Evolutionary conservation across 2,113 vertebrate genomes (phyloP).

Genomic region (Columbina picui): DNA sequence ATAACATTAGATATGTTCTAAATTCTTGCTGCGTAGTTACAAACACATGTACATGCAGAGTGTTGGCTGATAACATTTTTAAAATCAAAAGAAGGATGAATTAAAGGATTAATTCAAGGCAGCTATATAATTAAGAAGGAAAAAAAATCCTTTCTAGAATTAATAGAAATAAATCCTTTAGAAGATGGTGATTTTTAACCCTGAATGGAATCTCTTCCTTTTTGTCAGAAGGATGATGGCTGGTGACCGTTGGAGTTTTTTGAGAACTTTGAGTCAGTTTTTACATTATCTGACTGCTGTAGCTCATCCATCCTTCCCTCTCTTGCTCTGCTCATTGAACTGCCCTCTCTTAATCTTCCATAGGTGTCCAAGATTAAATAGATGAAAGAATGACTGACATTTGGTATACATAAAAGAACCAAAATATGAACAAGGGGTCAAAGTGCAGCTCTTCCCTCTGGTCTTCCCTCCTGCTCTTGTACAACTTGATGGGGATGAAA

Average conservation of each 20-base stretch:
- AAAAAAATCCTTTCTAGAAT: not conserved
- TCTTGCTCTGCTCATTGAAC: conserved; percentile 54
- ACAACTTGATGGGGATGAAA: conserved; percentile 46
- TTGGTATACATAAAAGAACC: conserved; percentile 59
- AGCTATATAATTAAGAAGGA: not conserved
- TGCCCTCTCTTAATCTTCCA: conserved; percentile 63
- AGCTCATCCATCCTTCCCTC: conserved; percentile 47
- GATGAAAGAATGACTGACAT: conserved; percentile 59
- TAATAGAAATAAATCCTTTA: not conserved
- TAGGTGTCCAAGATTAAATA: conserved; percentile 63
- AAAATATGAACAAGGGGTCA: conserved; percentile 68
- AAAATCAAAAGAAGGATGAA: not conserved
- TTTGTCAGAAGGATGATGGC: conserved; percentile 15
- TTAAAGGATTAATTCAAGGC: not conserved
- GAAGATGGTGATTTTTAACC: not conserved
- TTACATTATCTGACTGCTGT: conserved; percentile 51
- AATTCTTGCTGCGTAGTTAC: not conserved
- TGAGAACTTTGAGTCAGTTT: conserved; percentile 34
- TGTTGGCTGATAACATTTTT: not conserved
- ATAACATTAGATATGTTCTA: not conserved
- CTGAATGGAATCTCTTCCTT: conserved; percentile 23
- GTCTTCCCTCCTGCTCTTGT: conserved; percentile 51
- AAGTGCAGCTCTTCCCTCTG: conserved; percentile 63
- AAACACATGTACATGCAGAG: not conserved
- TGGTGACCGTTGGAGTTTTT: not conserved